phyloP scores from a whole-genome alignment of 2,888 invertebrate genomes.

The Parapristionchus giblindavisi region DNA sequence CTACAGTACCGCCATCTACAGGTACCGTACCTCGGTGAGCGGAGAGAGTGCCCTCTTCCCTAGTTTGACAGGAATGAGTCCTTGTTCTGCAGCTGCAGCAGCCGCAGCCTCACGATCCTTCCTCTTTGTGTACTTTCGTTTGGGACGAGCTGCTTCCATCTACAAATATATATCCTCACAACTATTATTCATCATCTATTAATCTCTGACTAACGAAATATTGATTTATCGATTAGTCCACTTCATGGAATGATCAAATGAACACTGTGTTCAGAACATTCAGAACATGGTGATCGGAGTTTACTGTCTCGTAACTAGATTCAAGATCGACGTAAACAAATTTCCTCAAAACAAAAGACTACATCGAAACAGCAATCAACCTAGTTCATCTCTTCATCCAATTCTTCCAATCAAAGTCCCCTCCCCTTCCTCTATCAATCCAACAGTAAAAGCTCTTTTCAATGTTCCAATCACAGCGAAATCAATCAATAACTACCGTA shows the following conservation, averaged over 20 bases:
- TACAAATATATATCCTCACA: background rate
- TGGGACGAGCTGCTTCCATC: conserved; percentile 35
- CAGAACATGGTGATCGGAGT: background rate
- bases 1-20: conserved; percentile 12
- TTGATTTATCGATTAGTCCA: too few relatives aligned
- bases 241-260: background rate
- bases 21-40: conserved; percentile 1
- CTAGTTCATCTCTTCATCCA: background rate
- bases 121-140: conserved; percentile 50
- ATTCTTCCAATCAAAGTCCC: background rate
- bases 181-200: too few relatives aligned
- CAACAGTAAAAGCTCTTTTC: conserved; percentile 1
- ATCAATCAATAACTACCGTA: background rate
- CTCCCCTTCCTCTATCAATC: background rate
- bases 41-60: conserved; percentile 1
- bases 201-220: too few relatives aligned
- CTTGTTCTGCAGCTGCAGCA: conserved; percentile 16
- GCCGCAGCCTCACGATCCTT: conserved; percentile 39
- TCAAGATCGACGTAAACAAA: background rate
- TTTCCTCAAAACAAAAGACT: background rate
- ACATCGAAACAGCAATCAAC: background rate
- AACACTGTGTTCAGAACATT: background rate
- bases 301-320: background rate
- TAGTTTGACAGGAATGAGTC: conserved; percentile 2
- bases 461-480: too few relatives aligned